Evolutionary conservation across 1,140 invertebrate species (phyloP).

Genomic region (Procambarus clarkii): DNA sequence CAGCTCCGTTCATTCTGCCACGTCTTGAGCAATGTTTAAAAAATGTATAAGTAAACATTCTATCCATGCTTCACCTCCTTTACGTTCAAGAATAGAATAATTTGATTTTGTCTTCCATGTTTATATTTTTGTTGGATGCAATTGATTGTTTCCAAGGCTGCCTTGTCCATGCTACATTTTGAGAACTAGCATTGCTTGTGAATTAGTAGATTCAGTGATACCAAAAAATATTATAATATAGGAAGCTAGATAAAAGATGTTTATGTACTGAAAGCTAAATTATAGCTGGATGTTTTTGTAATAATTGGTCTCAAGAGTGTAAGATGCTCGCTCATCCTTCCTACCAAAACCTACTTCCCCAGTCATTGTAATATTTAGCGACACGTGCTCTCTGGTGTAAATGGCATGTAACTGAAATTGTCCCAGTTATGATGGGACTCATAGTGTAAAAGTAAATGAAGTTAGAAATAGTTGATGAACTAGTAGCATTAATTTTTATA

Average conservation of each 20-base stretch:
- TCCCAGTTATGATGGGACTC: not conserved
- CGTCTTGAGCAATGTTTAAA: no score
- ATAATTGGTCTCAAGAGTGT: not conserved
- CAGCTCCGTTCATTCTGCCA: no score
- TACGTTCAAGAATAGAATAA: not conserved
- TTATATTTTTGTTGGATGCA: not conserved
- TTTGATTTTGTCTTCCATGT: not conserved
- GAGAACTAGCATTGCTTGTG: not conserved
- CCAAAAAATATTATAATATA: not conserved
- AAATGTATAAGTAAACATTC: not conserved
- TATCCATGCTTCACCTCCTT: not conserved
- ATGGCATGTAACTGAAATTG: not conserved
- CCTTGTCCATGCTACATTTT: not conserved
- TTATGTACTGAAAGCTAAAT: not conserved
- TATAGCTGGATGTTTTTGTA: not conserved
- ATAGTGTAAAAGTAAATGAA: not conserved
- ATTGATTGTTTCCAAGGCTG: not conserved
- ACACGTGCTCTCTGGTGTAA: conserved; percentile 8
- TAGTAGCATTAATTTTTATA: not conserved
- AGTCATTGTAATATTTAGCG: not conserved
- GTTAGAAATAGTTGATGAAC: conserved; percentile 1
- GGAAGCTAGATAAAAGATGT: not conserved
- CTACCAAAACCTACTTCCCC: not conserved
- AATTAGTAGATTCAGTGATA: not conserved
- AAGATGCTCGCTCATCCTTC: not conserved